Percentiles rank a stretch among this genome's conserved stretches.
Evolutionary conservation across 2,113 vertebrate species (phyloP).

Genomic region (Planiliza haematocheilus): DNA sequence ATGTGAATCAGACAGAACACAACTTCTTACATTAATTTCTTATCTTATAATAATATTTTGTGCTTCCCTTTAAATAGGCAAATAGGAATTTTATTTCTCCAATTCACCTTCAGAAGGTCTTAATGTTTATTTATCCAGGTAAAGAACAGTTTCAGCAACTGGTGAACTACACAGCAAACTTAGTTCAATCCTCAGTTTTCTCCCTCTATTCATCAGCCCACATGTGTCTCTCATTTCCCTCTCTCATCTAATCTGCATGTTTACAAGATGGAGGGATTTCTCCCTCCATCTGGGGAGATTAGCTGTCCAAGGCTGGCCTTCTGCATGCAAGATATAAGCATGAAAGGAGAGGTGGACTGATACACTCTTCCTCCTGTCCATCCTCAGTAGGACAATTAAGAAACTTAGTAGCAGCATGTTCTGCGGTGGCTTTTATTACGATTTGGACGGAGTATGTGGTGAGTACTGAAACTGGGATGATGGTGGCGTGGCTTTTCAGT

Average conservation of each 20-base stretch:
- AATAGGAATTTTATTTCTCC: too few relatives aligned
- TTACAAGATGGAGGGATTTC: conserved; percentile 82
- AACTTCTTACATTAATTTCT: too few relatives aligned
- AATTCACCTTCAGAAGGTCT: too few relatives aligned
- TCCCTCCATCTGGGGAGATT: conserved; percentile 82
- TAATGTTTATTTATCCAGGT: too few relatives aligned
- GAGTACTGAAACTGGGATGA: conserved; percentile 60
- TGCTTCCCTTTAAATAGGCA: too few relatives aligned
- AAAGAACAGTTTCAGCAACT: too few relatives aligned
- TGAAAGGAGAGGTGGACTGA: conserved; percentile 41
- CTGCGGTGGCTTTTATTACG: conserved; percentile 76
- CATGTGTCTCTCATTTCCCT: conserved; percentile 53
- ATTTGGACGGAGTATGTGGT: conserved; percentile 77
- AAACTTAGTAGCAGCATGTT: conserved; percentile 69
- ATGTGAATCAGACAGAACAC: too few relatives aligned
- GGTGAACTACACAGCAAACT: too few relatives aligned
- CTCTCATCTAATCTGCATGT: conserved; percentile 79
- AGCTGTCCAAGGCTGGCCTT: conserved; percentile 81
- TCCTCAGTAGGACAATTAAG: background rate
- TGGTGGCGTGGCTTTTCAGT: background rate
- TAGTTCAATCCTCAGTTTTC: conserved; percentile 27
- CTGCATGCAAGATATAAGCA: conserved; percentile 76
- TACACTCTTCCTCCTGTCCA: conserved; percentile 20
- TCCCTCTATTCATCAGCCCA: conserved; percentile 32
- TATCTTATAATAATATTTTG: too few relatives aligned